These are phyloP conservation scores for Ridgeia piscesae DNA, from an alignment of 1,140 invertebrate genomes.

Conservation along the genomic window DNA sequence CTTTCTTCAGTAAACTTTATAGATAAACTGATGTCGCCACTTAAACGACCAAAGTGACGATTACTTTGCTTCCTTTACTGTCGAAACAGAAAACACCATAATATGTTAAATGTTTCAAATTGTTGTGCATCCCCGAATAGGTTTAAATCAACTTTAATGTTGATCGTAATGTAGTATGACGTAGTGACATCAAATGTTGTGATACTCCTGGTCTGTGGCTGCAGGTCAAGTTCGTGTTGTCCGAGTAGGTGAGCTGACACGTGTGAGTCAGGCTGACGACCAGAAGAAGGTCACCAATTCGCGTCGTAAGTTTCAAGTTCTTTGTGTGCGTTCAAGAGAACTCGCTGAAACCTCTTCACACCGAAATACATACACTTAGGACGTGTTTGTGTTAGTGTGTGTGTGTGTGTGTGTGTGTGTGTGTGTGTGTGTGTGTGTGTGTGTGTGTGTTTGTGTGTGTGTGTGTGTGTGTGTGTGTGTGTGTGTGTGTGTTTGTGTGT, in stretches of 20 bases:
- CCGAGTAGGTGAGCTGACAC: neutral
- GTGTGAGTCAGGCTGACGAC: neutral
- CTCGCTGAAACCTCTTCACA: too few species aligned
- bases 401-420: too few species aligned
- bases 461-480: too few species aligned
- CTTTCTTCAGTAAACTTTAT: too few species aligned
- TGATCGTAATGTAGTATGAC: neutral
- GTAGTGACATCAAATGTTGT: neutral
- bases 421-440: too few species aligned
- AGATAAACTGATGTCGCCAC: too few species aligned
- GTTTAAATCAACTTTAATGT: neutral
- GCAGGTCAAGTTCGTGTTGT: neutral
- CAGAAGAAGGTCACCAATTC: neutral
- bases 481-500: too few species aligned
- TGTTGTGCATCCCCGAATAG: neutral
- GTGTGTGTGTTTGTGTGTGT: too few species aligned
- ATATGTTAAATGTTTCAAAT: neutral
- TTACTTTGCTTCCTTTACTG: neutral
- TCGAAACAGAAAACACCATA: neutral
- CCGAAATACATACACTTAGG: neutral
- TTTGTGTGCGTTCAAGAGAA: neutral
- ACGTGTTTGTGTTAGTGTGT: too few species aligned
- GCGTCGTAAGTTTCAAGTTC: neutral
- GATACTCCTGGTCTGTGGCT: neutral
- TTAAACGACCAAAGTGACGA: neutral